These are phyloP conservation scores for Beris chalybata DNA, from an alignment of 2,888 invertebrate species.

Conservation along the genomic window DNA sequence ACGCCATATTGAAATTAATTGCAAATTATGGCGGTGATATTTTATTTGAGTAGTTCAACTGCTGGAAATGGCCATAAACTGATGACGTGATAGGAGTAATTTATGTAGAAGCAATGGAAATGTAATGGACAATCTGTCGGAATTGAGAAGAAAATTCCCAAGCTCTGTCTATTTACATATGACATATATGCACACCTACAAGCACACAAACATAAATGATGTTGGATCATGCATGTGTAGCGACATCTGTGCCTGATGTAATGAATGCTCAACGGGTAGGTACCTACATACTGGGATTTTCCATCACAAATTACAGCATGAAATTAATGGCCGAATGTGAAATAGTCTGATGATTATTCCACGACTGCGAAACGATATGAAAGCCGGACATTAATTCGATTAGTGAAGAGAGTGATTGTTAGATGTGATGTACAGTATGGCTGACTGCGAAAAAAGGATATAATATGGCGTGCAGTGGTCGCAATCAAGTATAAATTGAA, in stretches of 20 bases:
- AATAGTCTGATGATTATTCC: too few relatives aligned
- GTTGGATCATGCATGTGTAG: neutral
- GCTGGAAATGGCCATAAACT: constrained; percentile 25
- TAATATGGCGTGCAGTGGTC: too few relatives aligned
- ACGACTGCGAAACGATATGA: too few relatives aligned
- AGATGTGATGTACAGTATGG: too few relatives aligned
- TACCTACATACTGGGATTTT: constrained; percentile 1
- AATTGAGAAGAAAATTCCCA: neutral
- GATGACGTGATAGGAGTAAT: constrained; percentile 22
- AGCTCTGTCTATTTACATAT: neutral
- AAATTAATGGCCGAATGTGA: neutral
- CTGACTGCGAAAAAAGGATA: too few relatives aligned
- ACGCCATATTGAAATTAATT: constrained; percentile 14
- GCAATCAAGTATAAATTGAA: too few relatives aligned
- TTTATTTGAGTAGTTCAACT: constrained; percentile 28
- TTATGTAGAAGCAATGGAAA: constrained; percentile 30
- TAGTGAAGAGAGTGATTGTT: too few relatives aligned
- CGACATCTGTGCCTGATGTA: constrained; percentile 1
- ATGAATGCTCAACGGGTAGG: constrained; percentile 4
- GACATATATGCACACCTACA: too few relatives aligned
- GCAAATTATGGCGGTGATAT: constrained; percentile 29
- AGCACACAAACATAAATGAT: neutral
- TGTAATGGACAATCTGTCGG: constrained; percentile 27
- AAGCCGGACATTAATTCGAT: too few relatives aligned
- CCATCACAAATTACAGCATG: constrained; percentile 10